These are phyloP conservation scores for Pycnonotus jocosus DNA, from an alignment of 2,113 vertebrate species.

Conservation along the genomic window DNA sequence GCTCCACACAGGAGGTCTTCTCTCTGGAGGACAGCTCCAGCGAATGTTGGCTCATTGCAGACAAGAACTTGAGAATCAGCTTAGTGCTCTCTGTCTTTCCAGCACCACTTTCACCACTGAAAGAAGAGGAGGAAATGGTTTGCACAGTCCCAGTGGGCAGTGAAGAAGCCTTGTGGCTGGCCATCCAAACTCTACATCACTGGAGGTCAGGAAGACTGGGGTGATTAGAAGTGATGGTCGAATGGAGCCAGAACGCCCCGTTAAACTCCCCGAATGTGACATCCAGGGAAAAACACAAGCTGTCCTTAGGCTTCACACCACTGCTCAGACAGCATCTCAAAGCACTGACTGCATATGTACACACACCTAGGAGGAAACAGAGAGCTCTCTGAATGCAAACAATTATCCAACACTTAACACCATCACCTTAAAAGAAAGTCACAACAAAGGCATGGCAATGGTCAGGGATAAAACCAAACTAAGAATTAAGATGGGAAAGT, in stretches of 20 bases:
- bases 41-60: conserved; percentile 89
- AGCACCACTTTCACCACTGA: conserved; percentile 94
- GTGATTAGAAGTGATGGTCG: neutral
- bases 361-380: neutral
- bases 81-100: conserved; percentile 98
- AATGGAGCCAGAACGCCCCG: neutral
- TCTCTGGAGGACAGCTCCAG: conserved; percentile 78
- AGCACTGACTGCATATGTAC: neutral
- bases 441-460: neutral
- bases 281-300: neutral
- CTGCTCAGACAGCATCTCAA: neutral
- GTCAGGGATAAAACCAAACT: neutral
- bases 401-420: neutral
- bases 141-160: neutral
- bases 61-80: conserved; percentile 92
- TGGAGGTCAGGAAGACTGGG: neutral
- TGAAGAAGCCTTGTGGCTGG: neutral
- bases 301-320: neutral
- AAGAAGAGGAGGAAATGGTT: conserved; percentile 16
- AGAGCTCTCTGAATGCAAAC: neutral
- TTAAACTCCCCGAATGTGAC: neutral
- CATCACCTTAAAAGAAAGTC: neutral
- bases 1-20: conserved; percentile 84
- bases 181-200: neutral
- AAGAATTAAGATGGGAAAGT: neutral